These are phyloP conservation scores for Artemia sinica DNA, from an alignment of 2,888 invertebrate species.

Conservation along the genomic window DNA sequence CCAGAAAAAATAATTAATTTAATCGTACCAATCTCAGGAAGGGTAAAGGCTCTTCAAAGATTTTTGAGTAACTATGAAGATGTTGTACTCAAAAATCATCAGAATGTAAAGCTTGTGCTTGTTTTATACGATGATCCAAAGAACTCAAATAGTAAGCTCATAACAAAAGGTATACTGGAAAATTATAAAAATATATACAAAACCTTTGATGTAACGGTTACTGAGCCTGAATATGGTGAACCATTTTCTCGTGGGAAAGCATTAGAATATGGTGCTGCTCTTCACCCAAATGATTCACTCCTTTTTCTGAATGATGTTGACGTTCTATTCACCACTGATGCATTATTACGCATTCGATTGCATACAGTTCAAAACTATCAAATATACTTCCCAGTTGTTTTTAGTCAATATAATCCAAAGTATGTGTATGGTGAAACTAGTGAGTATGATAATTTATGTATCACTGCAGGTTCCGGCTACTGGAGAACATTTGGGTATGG, in stretches of 20 bases:
- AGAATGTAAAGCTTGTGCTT: conserved; percentile 47
- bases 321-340: conserved; percentile 59
- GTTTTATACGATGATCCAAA: conserved; percentile 43
- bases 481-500: conserved; percentile 94
- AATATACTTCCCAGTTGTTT: conserved; percentile 89
- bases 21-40: conserved; percentile 68
- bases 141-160: conserved; percentile 32
- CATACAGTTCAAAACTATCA: conserved; percentile 54
- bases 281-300: conserved; percentile 46
- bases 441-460: conserved; percentile 23
- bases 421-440: conserved; percentile 20
- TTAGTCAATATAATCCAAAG: conserved; percentile 74
- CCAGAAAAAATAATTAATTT: conserved; percentile 44
- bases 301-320: conserved; percentile 91
- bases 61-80: conserved; percentile 71
- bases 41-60: conserved; percentile 57
- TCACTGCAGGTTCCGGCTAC: conserved; percentile 51
- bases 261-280: conserved; percentile 53
- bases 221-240: conserved; percentile 31
- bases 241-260: conserved; percentile 67
- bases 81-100: conserved; percentile 44
- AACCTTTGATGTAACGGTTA: not conserved
- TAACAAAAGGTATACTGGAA: conserved; percentile 26
- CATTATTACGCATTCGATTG: conserved; percentile 54
- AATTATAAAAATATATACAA: conserved; percentile 8